Percentiles rank a stretch among this genome's conserved stretches.
These are phyloP conservation scores for Platygyra sinensis DNA, from an alignment of 64 coral and sea anemone genomes.

Conservation along the genomic window DNA sequence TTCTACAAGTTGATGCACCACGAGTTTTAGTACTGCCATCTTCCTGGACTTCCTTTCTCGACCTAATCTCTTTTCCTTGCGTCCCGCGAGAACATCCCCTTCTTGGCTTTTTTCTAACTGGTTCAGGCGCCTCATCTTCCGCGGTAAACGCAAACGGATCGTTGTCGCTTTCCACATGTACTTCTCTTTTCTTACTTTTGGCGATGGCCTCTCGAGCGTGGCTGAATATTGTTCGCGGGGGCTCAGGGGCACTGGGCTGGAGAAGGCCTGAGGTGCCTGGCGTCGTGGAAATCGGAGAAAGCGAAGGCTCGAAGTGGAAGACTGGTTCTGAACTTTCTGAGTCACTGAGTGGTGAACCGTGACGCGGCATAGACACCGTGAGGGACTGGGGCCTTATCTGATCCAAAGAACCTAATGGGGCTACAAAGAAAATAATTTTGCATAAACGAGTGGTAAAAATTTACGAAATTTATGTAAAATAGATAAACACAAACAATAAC, in stretches of 20 bases:
- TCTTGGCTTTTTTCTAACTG: constrained; percentile 17
- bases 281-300: constrained; percentile 1
- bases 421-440: not conserved
- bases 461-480: not conserved
- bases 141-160: constrained; percentile 61
- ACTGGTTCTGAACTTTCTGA: constrained; percentile 20
- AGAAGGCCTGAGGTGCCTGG: not conserved
- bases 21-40: not conserved
- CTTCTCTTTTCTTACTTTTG: constrained; percentile 17
- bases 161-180: not conserved
- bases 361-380: constrained; percentile 49
- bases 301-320: constrained; percentile 5
- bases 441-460: not conserved
- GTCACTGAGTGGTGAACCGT: constrained; percentile 38
- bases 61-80: not conserved
- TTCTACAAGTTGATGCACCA: not conserved
- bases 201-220: constrained; percentile 12
- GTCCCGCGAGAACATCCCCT: not conserved
- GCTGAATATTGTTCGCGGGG: constrained; percentile 28
- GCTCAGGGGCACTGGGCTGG: not conserved
- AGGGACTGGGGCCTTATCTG: constrained; percentile 34
- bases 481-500: no score
- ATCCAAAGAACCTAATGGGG: constrained; percentile 8
- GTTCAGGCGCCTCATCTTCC: constrained; percentile 36
- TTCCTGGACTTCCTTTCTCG: not conserved